These are phyloP conservation scores for Zaprionus camerounensis DNA, from an alignment of 1,140 invertebrate genomes.

Conservation along the genomic window DNA sequence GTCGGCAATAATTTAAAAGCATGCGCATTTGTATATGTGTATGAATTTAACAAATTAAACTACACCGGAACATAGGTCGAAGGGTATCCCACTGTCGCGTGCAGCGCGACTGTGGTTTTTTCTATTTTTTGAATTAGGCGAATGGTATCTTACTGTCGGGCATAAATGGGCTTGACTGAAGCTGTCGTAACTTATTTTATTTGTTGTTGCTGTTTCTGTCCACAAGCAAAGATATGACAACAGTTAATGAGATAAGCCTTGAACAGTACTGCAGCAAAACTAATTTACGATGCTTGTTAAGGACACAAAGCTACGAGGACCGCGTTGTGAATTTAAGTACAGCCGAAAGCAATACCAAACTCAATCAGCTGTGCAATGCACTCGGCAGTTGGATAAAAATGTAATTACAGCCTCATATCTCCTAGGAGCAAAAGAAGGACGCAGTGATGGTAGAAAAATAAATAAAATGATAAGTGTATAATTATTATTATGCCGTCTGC, in stretches of 20 bases:
- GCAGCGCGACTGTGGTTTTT: too few species aligned
- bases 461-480: background rate
- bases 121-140: too few species aligned
- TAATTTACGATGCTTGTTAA: slow-evolving; percentile 55
- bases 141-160: too few species aligned
- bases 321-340: slow-evolving; percentile 22
- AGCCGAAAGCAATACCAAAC: slow-evolving; percentile 65
- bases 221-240: slow-evolving; percentile 15
- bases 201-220: background rate
- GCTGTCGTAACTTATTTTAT: background rate
- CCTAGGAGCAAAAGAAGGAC: background rate
- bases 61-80: too few species aligned
- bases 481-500: slow-evolving; percentile 1
- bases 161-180: background rate
- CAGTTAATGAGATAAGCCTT: slow-evolving; percentile 65
- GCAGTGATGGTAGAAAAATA: background rate
- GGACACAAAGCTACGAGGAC: slow-evolving; percentile 7
- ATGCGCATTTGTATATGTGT: too few species aligned
- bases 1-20: too few species aligned
- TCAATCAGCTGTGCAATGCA: slow-evolving; percentile 64
- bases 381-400: slow-evolving; percentile 16
- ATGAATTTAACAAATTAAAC: too few species aligned
- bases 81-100: too few species aligned
- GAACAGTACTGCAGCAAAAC: slow-evolving; percentile 52
- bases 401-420: slow-evolving; percentile 25